Percentiles rank a stretch among this genome's conserved stretches.
These are phyloP conservation scores for Sesamia inferens DNA, from an alignment of 2,888 invertebrate genomes.

Conservation along the genomic window DNA sequence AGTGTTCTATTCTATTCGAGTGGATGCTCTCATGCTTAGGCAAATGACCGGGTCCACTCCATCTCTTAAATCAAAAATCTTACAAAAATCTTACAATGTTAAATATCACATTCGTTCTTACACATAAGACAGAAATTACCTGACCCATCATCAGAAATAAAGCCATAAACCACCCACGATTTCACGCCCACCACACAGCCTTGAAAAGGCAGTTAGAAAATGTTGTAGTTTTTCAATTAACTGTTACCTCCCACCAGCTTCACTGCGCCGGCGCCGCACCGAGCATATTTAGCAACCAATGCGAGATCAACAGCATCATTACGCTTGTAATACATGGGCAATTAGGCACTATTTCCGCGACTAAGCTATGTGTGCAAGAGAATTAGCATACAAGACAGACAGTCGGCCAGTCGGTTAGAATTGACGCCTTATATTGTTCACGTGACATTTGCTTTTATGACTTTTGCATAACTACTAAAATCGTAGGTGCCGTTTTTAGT, in stretches of 20 bases:
- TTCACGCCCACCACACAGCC: slow-evolving; percentile 30
- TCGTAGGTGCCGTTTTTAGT: neutral
- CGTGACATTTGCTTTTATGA: slow-evolving; percentile 7
- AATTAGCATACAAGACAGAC: slow-evolving; percentile 29
- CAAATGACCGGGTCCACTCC: too few species aligned
- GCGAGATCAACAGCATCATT: slow-evolving; percentile 50
- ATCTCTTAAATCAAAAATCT: too few species aligned
- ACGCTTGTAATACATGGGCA: slow-evolving; percentile 54
- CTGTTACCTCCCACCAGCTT: slow-evolving; percentile 19
- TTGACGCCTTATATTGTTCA: slow-evolving; percentile 4
- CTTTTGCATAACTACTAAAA: neutral
- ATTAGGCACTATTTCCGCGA: slow-evolving; percentile 52
- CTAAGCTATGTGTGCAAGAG: slow-evolving; percentile 18
- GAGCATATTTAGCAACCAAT: slow-evolving; percentile 49
- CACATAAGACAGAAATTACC: neutral
- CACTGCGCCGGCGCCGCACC: slow-evolving; percentile 44
- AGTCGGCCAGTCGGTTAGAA: slow-evolving; percentile 1
- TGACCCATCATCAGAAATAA: slow-evolving; percentile 7
- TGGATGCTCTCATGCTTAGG: too few species aligned
- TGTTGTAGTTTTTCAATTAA: slow-evolving; percentile 44
- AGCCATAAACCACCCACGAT: slow-evolving; percentile 13
- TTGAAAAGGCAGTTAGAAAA: slow-evolving; percentile 44
- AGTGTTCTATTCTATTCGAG: too few species aligned
- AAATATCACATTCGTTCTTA: neutral
- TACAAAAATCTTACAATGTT: neutral